Evolutionary conservation across 30 jellyfish, hydroid and myxozoan species (phyloP).

Genomic region (Hydra vulgaris): DNA sequence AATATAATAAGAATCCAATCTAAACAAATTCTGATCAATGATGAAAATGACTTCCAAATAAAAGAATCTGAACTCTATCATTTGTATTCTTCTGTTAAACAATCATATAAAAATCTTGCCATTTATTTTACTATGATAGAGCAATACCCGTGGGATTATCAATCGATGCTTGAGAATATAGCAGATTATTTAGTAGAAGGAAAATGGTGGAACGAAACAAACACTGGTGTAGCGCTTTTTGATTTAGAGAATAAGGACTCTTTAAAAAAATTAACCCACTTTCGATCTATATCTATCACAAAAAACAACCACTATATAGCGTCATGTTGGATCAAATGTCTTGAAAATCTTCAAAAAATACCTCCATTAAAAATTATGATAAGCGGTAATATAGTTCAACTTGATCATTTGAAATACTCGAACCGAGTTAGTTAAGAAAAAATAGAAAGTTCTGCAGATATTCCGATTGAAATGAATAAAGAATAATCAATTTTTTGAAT

Average conservation of each 20-base stretch:
- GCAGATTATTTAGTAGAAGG: conserved; percentile 12
- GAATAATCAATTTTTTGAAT: background rate
- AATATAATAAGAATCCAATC: background rate
- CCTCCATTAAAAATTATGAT: conserved; percentile 11
- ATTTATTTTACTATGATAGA: background rate
- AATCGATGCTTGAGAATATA: background rate
- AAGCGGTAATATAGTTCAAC: background rate
- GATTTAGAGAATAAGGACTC: background rate
- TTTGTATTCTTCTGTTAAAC: conserved; percentile 2
- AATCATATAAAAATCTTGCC: background rate
- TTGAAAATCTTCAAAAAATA: background rate
- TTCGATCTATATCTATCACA: conserved; percentile 5
- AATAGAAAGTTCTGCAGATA: background rate
- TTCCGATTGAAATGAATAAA: background rate
- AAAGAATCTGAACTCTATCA: conserved; percentile 9
- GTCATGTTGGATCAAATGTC: conserved; percentile 11
- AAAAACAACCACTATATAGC: background rate
- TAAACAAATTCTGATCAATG: background rate
- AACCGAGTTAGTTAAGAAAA: background rate
- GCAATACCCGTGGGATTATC: background rate
- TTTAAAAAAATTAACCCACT: background rate
- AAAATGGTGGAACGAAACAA: conserved; percentile 3
- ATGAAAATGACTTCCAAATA: background rate
- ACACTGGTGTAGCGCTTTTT: background rate
- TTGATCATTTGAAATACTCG: background rate